Conservation (phyloP, 1,140 invertebrate genomes). For the Oryctes rhinoceros region DNA sequence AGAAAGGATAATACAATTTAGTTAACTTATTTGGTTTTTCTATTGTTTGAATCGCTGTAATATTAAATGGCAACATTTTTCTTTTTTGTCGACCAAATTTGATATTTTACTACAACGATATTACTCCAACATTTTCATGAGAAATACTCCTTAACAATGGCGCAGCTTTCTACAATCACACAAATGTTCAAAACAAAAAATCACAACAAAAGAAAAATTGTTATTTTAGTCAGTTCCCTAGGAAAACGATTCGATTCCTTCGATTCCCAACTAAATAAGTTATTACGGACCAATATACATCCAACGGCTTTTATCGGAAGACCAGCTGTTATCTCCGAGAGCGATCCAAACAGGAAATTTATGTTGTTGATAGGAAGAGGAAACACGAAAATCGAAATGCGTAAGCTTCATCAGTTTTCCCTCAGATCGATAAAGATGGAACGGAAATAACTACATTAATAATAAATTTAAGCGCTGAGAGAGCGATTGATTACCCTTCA, state of each 20-base stretch:
- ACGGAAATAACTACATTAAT: background rate
- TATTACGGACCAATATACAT: background rate
- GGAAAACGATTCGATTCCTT: background rate
- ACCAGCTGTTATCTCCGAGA: background rate
- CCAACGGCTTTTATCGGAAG: background rate
- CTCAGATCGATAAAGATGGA: background rate
- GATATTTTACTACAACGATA: too few relatives aligned
- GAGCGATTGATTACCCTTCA: background rate
- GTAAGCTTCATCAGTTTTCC: background rate
- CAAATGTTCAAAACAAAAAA: too few relatives aligned
- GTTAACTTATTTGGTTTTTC: too few relatives aligned
- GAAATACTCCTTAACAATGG: too few relatives aligned
- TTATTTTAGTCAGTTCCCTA: background rate
- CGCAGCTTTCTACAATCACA: too few relatives aligned
- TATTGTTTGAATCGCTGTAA: too few relatives aligned
- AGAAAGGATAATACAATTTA: too few relatives aligned
- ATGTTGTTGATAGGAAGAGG: conserved; percentile 8
- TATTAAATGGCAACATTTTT: too few relatives aligned
- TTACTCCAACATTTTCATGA: too few relatives aligned
- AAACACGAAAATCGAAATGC: conserved; percentile 1
- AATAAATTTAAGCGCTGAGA: background rate
- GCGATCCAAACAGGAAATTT: conserved; percentile 9
- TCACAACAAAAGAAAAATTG: too few relatives aligned
- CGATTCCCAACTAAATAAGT: background rate
- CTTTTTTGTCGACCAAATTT: too few relatives aligned